Evolutionary conservation across 2,797 vertebrate species (phyloP).

Genomic region (Tympanoctomys barrerae): DNA sequence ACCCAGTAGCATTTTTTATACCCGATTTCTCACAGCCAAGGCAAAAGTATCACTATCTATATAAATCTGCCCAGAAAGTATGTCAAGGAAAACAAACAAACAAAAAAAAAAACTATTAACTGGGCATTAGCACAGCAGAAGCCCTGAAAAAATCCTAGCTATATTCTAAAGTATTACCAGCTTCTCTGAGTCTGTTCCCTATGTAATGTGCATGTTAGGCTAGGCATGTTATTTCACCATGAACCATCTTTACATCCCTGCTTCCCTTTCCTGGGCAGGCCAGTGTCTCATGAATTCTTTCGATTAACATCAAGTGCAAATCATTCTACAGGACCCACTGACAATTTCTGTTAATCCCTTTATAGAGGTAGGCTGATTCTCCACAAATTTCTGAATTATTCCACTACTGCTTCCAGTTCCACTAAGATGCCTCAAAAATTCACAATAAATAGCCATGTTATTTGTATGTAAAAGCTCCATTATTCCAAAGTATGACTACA

Average conservation of each 20-base stretch:
- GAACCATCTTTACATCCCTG: background rate
- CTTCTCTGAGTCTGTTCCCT: background rate
- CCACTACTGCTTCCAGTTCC: background rate
- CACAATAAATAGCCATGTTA: background rate
- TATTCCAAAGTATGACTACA: background rate
- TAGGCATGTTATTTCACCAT: background rate
- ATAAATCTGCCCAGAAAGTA: background rate
- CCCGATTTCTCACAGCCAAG: background rate
- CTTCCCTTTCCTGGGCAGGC: background rate
- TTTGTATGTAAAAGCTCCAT: background rate
- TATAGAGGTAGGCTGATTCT: slow-evolving; percentile 1
- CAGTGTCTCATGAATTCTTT: background rate
- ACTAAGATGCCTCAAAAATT: background rate
- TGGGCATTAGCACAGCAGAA: background rate
- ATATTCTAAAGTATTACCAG: background rate
- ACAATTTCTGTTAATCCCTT: slow-evolving; percentile 12
- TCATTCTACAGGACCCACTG: background rate
- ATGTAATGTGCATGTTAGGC: background rate
- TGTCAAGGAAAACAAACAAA: background rate
- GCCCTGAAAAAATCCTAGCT: background rate
- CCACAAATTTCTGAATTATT: slow-evolving; percentile 50
- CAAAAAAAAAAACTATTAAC: background rate
- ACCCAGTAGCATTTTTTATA: slow-evolving; percentile 8
- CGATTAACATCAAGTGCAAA: background rate
- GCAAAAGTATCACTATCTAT: background rate